phyloP scores from a whole-genome alignment of 2,113 vertebrate genomes.

The Corythoichthys haematopterus region DNA sequence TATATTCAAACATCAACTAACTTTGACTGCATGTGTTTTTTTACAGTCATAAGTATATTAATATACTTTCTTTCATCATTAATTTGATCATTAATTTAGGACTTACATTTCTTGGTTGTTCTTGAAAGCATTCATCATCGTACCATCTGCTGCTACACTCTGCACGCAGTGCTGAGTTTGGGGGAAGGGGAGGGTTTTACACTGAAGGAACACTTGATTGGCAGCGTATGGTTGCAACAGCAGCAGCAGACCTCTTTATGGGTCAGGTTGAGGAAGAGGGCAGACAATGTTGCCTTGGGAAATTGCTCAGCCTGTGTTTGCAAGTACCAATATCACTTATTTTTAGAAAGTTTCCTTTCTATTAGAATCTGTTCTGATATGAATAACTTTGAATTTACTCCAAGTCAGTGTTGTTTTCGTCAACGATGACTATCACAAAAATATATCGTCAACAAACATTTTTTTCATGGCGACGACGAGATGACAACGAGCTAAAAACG shows the following conservation, averaged over 20 bases:
- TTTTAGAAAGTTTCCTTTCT: not conserved
- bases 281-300: slow-evolving; percentile 17
- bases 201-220: slow-evolving; percentile 58
- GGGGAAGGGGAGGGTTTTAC: slow-evolving; percentile 29
- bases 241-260: slow-evolving; percentile 36
- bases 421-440: too few species aligned
- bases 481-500: too few species aligned
- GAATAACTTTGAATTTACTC: too few species aligned
- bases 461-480: too few species aligned
- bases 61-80: not conserved
- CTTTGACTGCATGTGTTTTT: not conserved
- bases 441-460: too few species aligned
- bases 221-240: slow-evolving; percentile 53
- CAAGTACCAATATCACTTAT: not conserved
- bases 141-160: slow-evolving; percentile 63
- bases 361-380: too few species aligned
- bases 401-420: too few species aligned
- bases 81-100: not conserved
- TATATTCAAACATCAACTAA: not conserved
- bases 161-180: slow-evolving; percentile 27
- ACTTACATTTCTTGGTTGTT: not conserved
- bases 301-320: slow-evolving; percentile 16
- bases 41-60: not conserved
- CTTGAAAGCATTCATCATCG: slow-evolving; percentile 11
- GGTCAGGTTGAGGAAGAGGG: slow-evolving; percentile 19